Conservation (phyloP, 2,797 vertebrate species). For the Poeciliopsis infans region DNA sequence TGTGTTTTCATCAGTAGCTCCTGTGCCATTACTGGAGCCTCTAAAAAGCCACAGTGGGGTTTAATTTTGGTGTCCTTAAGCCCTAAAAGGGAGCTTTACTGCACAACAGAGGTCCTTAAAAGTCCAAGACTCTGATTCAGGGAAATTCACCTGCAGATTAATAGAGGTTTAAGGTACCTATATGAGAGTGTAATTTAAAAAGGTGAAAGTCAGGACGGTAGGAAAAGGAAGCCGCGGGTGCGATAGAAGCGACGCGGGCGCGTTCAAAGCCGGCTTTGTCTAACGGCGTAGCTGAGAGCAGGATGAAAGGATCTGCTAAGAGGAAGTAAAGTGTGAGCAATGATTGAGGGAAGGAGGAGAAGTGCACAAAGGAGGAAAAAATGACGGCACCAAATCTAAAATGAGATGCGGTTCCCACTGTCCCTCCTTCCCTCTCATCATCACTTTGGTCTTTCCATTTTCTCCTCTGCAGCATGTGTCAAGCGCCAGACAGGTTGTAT, state of each 20-base stretch:
- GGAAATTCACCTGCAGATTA: conserved; percentile 16
- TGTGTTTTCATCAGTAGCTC: conserved; percentile 27
- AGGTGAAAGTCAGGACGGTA: conserved; percentile 20
- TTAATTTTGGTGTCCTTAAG: conserved; percentile 30
- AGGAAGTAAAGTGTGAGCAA: conserved; percentile 31
- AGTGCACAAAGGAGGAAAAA: conserved; percentile 21
- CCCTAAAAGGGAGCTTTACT: conserved; percentile 17
- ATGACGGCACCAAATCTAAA: conserved; percentile 67
- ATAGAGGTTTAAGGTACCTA: conserved; percentile 13
- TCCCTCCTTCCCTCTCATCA: conserved; percentile 69
- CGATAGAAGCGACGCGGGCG: conserved; percentile 12
- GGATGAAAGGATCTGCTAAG: conserved; percentile 39
- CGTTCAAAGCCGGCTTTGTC: conserved; percentile 13
- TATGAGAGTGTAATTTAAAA: conserved; percentile 14
- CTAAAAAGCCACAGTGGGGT: conserved; percentile 14
- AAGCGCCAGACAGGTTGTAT: conserved; percentile 43
- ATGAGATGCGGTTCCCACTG: conserved; percentile 47
- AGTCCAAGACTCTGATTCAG: conserved; percentile 22
- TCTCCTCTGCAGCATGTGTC: conserved; percentile 46
- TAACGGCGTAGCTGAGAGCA: conserved; percentile 36
- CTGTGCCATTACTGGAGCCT: conserved; percentile 23
- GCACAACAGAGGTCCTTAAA: conserved; percentile 13
- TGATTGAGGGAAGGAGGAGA: conserved; percentile 23
- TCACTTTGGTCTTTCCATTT: conserved; percentile 42
- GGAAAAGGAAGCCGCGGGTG: background rate